A percentile compares a stretch with the other conserved stretches of the same genome.
These are phyloP conservation scores for Coelopa pilipes DNA, from an alignment of 2,888 invertebrate species.

Conservation along the genomic window DNA sequence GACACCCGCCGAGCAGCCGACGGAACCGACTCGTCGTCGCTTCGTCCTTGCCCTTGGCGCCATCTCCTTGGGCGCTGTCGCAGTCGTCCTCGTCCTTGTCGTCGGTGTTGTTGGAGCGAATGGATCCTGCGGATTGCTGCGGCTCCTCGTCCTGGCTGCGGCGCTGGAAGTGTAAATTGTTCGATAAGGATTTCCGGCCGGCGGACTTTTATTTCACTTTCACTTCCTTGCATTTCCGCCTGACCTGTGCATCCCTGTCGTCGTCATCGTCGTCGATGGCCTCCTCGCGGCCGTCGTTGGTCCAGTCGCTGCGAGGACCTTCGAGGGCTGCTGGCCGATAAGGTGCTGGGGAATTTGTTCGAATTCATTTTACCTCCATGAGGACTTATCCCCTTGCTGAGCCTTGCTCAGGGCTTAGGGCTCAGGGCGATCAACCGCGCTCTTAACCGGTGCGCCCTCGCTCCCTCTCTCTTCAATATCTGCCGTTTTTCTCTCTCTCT, in stretches of 20 bases:
- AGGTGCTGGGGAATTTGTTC: not conserved
- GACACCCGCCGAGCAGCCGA: conserved; percentile 13
- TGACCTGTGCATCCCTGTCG: not conserved
- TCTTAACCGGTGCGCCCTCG: too few species aligned
- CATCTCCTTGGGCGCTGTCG: not conserved
- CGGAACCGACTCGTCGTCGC: too few species aligned
- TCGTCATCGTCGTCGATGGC: not conserved
- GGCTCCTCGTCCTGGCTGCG: not conserved
- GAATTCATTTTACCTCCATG: not conserved
- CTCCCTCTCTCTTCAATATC: too few species aligned
- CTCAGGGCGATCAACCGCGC: too few species aligned
- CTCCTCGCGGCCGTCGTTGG: not conserved
- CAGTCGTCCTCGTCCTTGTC: too few species aligned
- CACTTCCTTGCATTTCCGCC: not conserved
- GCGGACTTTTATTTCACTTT: conserved; percentile 14
- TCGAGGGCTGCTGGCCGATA: too few species aligned
- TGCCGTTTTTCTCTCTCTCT: too few species aligned
- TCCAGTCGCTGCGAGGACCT: not conserved
- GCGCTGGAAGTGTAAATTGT: conserved; percentile 37
- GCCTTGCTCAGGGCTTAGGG: too few species aligned
- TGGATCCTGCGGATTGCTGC: too few species aligned
- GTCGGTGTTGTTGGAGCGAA: too few species aligned
- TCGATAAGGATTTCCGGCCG: conserved; percentile 39
- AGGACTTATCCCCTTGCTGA: too few species aligned
- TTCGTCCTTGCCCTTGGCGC: too few species aligned